Base-by-base conservation (phyloP, 2,888 invertebrate genomes). In the Lochmaea crataegi region DNA sequence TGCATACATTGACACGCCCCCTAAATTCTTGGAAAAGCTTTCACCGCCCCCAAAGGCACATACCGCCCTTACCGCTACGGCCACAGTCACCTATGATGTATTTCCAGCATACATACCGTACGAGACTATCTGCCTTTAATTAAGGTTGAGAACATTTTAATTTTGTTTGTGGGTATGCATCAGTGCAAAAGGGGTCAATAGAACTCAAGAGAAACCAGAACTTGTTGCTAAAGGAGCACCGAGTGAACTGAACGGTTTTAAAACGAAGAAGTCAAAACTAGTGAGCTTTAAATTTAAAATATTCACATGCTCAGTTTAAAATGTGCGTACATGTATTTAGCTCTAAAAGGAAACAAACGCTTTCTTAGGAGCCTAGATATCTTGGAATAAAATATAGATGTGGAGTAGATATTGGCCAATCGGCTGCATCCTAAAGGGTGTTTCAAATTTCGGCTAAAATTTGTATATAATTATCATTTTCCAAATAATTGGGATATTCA, bases 1-100 rank as follows among this genome's bases (percentile, higher is more conserved):
- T 61, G 68, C 68, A 63, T 48, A 63, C 63, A 63, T 68, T 68
- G 68, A 68, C 61, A 68, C 68, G 38, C 53, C 14, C 18, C 45
- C 32, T 61, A 53, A 61, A 68, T 68, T 63, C 68, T 61, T 68
- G 53, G 68, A 60, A 41, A 16, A n/a, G 16, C 68, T 18, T 38
- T 68, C 10, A 61, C 48, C 18, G 18, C 18, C 9, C 5, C 68
- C 16, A 68, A 68, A 51, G 63, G 68, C 68, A 60, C 60, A 42
- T 41, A 61, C 68, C 61, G 53, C 53, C 41, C 12, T 26, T 53
- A 63, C 68, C 68, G 68, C 63, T 26, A 6, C 63, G 51, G 12
- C 61, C 68, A 18, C 68, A 61, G 63, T 53, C 68, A 68, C 60
- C 68, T 68, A 63, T 48, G 61, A 61, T 63, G 61, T n/a, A 14